Conservation (phyloP, 2,113 vertebrate species). For the Chloropsis cyanopogon region DNA sequence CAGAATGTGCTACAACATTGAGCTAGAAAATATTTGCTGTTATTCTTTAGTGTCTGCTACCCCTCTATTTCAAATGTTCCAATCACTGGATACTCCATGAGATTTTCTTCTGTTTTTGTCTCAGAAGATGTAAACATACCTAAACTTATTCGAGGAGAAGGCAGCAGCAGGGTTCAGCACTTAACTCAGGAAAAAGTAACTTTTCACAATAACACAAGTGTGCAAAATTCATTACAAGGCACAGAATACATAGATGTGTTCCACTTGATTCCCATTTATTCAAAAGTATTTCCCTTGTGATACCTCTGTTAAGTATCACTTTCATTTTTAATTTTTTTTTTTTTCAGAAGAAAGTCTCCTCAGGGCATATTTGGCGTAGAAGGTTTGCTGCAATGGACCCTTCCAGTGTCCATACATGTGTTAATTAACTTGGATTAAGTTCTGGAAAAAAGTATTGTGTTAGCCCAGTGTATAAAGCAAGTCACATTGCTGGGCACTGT, state of each 20-base stretch:
- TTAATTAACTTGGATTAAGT: neutral
- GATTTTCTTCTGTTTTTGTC: neutral
- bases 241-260: neutral
- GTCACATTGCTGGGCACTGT: neutral
- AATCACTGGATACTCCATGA: neutral
- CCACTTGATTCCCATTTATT: neutral
- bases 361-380: neutral
- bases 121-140: neutral
- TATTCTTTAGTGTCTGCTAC: neutral
- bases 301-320: neutral
- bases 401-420: neutral
- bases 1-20: neutral
- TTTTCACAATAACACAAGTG: neutral
- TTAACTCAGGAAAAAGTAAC: neutral
- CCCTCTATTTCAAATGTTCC: neutral
- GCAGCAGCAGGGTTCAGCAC: neutral
- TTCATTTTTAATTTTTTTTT: neutral
- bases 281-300: neutral
- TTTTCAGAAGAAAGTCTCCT: neutral
- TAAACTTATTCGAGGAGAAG: neutral
- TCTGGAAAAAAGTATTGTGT: neutral
- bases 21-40: neutral
- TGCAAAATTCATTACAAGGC: constrained; percentile 48
- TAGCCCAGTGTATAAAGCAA: neutral
- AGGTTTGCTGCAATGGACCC: neutral